Evolutionary conservation across 1,140 invertebrate species (phyloP), one percentile per base, ranked within the genome.

Genomic region (Drosophila sproati): DNA sequence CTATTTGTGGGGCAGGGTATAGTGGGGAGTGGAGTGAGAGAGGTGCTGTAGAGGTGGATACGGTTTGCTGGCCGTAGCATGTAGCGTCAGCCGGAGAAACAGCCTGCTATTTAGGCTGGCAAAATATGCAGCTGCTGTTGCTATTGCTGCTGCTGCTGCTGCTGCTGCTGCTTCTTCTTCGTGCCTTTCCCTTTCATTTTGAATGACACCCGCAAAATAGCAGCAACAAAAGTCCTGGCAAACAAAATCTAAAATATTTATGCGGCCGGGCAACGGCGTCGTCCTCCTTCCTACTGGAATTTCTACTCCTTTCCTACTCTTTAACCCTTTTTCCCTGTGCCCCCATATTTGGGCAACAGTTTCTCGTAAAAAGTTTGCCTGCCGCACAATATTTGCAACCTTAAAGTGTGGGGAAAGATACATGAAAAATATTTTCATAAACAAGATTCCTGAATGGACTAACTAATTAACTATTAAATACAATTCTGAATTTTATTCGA

Each of bases 241-340:
- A 20, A 59, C 68, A 71, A 66, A 73, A 79, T 88, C 83, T 87
- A 87, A 87, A 88, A 87, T 87, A 89, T 87, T 87, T 83, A 87
- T 87, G 83, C 83, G 80, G 69, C 80, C 62, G 61, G 62, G 59
- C 80, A 41, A 41, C 63, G 80, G 62, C 67, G 62, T 73, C 76
- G 71, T 77, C 48, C 60, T 29, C 45, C 8, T 45, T 43, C 12
- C 50, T 54, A 8, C 41, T 55, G 34, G 39, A n/a, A 43, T 43
- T 10, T 10, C 20, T 20, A 3, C 39, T 10, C 39, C 39, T 8
- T 29, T 67, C 52, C 43, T 7, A 5, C 10, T 10, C 20, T 45
- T 6, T 8, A 4, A 8, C 20, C 8, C 8, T 29, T 6, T 5
- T 39, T 31, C 48, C 20, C 34, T 34, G n/a, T 6, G 8, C 8